Percentiles rank a stretch among this genome's conserved stretches.
These are phyloP conservation scores for Ophiothrix spiculata DNA, from an alignment of 35 echinoderm and acorn worm species.

Conservation along the genomic window DNA sequence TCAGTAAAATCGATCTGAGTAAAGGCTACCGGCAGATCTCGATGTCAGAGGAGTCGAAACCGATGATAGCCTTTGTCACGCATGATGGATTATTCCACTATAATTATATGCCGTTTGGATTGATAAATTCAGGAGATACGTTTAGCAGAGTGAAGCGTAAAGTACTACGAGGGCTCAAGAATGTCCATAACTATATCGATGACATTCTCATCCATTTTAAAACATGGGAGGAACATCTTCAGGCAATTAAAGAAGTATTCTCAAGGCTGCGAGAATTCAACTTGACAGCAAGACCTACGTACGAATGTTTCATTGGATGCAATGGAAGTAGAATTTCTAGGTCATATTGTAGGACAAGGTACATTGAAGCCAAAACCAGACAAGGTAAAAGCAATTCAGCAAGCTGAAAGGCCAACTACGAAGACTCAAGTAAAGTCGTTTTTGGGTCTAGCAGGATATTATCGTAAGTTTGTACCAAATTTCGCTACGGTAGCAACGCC, in stretches of 20 bases:
- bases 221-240: conserved; percentile 50
- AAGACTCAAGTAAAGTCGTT: conserved; percentile 45
- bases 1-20: conserved; percentile 38
- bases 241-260: conserved; percentile 30
- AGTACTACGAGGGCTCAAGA: conserved; percentile 26
- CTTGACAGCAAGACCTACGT: conserved; percentile 53
- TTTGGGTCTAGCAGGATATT: conserved; percentile 39
- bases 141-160: conserved; percentile 52
- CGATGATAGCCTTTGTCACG: conserved; percentile 34
- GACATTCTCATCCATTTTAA: conserved; percentile 46
- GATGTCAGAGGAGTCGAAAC: conserved; percentile 11
- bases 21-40: conserved; percentile 68
- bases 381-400: conserved; percentile 28
- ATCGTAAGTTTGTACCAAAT: conserved; percentile 53
- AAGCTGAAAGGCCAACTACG: conserved; percentile 21
- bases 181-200: conserved; percentile 51
- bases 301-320: conserved; percentile 46
- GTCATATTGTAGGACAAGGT: conserved; percentile 51
- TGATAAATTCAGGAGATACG: conserved; percentile 46
- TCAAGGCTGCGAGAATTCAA: conserved; percentile 36
- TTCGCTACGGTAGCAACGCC: conserved; percentile 22
- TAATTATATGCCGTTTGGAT: conserved; percentile 60
- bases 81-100: conserved; percentile 47
- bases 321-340: conserved; percentile 60
- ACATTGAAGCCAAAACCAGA: conserved; percentile 23